Conservation (phyloP, 2,113 vertebrate species). For the Ceratotherium simum region DNA sequence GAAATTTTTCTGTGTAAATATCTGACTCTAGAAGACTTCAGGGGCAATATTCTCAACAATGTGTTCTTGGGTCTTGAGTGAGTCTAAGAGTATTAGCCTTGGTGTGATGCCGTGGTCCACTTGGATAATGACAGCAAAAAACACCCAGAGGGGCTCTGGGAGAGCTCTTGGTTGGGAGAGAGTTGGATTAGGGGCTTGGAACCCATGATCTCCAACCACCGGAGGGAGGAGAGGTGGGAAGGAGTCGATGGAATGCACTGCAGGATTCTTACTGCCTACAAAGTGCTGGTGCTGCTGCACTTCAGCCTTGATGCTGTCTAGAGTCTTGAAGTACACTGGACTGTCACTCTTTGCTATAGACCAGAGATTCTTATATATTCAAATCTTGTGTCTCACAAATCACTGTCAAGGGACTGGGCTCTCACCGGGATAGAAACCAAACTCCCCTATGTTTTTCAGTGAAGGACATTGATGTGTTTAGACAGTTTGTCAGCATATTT, state of each 20-base stretch:
- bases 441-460: not conserved
- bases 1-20: not conserved
- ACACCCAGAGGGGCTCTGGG: not conserved
- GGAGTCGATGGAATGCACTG: not conserved
- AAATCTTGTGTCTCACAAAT: not conserved
- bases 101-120: not conserved
- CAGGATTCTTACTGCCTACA: not conserved
- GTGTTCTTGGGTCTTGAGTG: not conserved
- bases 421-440: slow-evolving; percentile 34
- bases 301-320: not conserved
- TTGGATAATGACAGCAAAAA: not conserved
- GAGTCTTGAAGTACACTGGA: not conserved
- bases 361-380: slow-evolving; percentile 44
- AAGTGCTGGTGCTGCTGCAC: not conserved
- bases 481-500: slow-evolving; percentile 46
- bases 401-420: not conserved
- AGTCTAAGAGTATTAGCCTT: not conserved
- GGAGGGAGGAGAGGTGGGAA: not conserved
- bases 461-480: slow-evolving; percentile 31
- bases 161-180: not conserved
- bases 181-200: not conserved
- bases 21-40: not conserved
- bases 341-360: slow-evolving; percentile 46
- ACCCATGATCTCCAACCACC: not conserved
- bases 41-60: not conserved